Evolutionary conservation across 2,888 invertebrate species (phyloP).

Genomic region (Agrotis exclamationis): DNA sequence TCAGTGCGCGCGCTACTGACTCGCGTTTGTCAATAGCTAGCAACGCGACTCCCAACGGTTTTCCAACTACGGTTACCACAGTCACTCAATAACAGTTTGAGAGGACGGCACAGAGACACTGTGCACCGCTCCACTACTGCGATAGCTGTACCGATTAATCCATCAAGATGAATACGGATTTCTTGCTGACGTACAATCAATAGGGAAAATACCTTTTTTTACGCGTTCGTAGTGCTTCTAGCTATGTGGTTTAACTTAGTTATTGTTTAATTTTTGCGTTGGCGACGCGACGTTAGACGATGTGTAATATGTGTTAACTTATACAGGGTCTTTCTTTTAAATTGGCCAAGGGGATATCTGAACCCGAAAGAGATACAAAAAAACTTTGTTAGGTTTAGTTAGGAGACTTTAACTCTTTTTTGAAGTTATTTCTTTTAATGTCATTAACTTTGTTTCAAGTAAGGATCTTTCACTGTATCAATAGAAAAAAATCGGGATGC

Average conservation of each 20-base stretch:
- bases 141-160: conserved; percentile 3
- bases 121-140: neutral
- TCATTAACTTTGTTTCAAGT: no score
- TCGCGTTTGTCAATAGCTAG: conserved; percentile 45
- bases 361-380: no score
- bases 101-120: conserved; percentile 1
- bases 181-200: conserved; percentile 10
- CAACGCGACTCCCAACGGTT: conserved; percentile 35
- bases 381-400: no score
- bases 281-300: conserved; percentile 5
- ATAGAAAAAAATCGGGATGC: no score
- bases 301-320: conserved; percentile 8
- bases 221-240: conserved; percentile 20
- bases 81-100: conserved; percentile 33
- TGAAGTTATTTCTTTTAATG: no score
- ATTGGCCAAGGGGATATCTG: no score
- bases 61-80: conserved; percentile 38
- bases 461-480: no score
- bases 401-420: no score
- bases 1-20: conserved; percentile 76
- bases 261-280: neutral
- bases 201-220: conserved; percentile 36
- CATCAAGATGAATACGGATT: conserved; percentile 30
- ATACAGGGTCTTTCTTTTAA: neutral
- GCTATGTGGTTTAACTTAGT: neutral